phyloP scores from a whole-genome alignment of 2,888 invertebrate species.

The Sepioteuthis lessoniana region DNA sequence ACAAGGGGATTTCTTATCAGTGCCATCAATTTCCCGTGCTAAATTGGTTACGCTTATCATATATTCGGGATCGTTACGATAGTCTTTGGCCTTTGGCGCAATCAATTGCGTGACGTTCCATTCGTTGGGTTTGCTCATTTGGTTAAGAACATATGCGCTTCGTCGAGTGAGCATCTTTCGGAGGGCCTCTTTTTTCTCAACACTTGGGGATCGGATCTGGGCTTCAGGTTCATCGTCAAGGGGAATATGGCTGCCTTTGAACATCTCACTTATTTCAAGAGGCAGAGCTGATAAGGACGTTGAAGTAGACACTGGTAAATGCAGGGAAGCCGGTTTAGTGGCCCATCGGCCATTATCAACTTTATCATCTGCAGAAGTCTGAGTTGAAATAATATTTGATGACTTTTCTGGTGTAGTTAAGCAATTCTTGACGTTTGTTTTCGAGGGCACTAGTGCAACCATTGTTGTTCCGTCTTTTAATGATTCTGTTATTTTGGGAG shows the following conservation, averaged over 20 bases:
- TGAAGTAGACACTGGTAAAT: neutral
- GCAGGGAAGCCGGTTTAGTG: neutral
- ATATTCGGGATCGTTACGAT: constrained; percentile 34
- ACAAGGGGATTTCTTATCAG: neutral
- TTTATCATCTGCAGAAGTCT: neutral
- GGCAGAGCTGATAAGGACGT: neutral
- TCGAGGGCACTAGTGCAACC: neutral
- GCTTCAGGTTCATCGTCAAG: neutral
- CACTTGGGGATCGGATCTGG: neutral
- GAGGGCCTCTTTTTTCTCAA: neutral
- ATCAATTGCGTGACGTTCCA: constrained; percentile 43
- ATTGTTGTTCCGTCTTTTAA: neutral
- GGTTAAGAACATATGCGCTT: neutral
- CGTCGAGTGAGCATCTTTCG: constrained; percentile 19
- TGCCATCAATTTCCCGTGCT: neutral
- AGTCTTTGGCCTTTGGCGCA: neutral
- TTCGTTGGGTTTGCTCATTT: constrained; percentile 40
- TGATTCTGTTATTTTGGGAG: neutral
- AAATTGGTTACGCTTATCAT: neutral
- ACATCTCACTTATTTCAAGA: neutral
- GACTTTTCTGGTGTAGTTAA: neutral
- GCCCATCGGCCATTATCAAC: neutral
- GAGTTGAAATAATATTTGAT: neutral
- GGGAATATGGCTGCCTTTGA: neutral
- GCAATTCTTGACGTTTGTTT: neutral